Evolutionary conservation across 2,888 invertebrate species (phyloP), one percentile per base, ranked within the genome.

Genomic region (Lithophane socia): DNA sequence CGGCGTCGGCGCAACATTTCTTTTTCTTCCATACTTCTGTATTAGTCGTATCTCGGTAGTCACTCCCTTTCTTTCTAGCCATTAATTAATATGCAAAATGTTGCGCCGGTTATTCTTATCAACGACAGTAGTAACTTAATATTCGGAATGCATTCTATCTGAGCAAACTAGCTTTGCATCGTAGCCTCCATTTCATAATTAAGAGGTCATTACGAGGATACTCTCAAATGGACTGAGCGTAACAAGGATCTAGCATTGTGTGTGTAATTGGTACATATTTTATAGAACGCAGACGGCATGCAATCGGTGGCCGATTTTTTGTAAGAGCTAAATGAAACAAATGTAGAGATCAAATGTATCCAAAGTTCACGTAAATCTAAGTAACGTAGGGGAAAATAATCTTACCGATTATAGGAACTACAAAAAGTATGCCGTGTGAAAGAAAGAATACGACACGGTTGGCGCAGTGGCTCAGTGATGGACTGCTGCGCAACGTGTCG

Each of bases 161-260:
- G 29, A 24, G 12, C 65, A 44, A 77, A 37, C 56, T 69, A 73
- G 49, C 56, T 61, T 54, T 68, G 66, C 63, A 58, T 49, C 63
- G 78, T 68, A 49, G 49, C 44, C 54, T 66, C 37, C 56, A 81
- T 77, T 66, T 69, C 49, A 74, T 72, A 71, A 65, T 72, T 64
- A 72, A 56, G 67, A 61, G 74, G 71, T 82, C 68, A 82, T 82
- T 60, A 78, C 49, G 58, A 52, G 66, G 61, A 9, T 37, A 16
- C 65, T 49, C 71, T 29, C 37, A 56, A 72, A 61, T 81, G 64
- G 42, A 29, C 49, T 21, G 29, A 58, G 49, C 56, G 52, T 80
- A 72, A 77, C 58, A 65, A 80, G 77, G 60, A 66, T 64, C 67
- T 71, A 21, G 56, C 29, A 42, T 77, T 29, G 49, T 70, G n/a